Base-by-base conservation (phyloP, 1,140 invertebrate species). In the Odontomachus brunneus region DNA sequence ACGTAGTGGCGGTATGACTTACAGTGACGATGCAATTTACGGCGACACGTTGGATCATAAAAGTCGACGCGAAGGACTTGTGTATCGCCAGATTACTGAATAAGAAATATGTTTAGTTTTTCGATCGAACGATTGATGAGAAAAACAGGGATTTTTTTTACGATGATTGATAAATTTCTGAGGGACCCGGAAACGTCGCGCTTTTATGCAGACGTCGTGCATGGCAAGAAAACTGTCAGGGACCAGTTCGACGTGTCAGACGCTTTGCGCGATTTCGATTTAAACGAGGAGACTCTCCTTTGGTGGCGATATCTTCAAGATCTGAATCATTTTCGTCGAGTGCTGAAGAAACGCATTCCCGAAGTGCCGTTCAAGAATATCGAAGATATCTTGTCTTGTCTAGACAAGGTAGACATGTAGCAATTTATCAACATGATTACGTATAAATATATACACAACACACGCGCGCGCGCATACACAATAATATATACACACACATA, bases 361-460 rank as follows among this genome's bases (percentile, higher is more conserved):
- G 62, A 75, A 82, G 48, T 86, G 38, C 15, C 22, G 3, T 89
- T 87, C 53, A 44, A 22, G 24, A 53, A 84, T 22, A 63, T 90
- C 49, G 69, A 71, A n/a, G 59, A 87, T 49, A 71, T 85, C 0
- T 72, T 90, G 24, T 19, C 60, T 29, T 80, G 14, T 17, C 48
- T 87, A 14, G 84, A 89, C 29, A 82, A 88, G 72, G 90, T 91
- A 87, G 69, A 48, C 19, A 53, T n/a, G 53, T 67, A n/a, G 60
- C 60, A 1, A 44, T 44, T 44, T 44, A 44, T 44, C 38, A 38
- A 11, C 9, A 11, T 19, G 17, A 73, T 66, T 48, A 60, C n/a
- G 22, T 59, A 44, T 33, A n/a, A n/a, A n/a, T n/a, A n/a, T n/a
- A n/a, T n/a, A n/a, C n/a, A n/a, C n/a, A n/a, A n/a, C n/a, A n/a